These are phyloP conservation scores for Ectropis grisescens DNA, from an alignment of 1,140 invertebrate genomes.

Conservation along the genomic window DNA sequence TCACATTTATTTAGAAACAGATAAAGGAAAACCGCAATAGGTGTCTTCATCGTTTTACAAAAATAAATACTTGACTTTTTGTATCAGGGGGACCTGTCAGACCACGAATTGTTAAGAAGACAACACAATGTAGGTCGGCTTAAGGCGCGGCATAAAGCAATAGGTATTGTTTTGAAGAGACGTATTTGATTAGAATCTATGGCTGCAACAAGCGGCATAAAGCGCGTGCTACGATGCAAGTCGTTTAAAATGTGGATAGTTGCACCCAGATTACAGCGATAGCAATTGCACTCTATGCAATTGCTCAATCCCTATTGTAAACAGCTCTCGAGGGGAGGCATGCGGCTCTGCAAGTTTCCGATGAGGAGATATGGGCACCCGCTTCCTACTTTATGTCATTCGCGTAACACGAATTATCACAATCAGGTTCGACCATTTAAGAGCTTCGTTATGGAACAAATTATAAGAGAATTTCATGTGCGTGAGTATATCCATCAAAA, in stretches of 20 bases:
- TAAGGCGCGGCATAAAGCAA: conserved; percentile 17
- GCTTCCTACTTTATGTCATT: too few relatives aligned
- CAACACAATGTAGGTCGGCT: conserved; percentile 4
- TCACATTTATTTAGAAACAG: conserved; percentile 13
- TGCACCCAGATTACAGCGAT: conserved; percentile 24
- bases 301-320: conserved; percentile 28
- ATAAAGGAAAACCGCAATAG: too few relatives aligned
- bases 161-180: conserved; percentile 18
- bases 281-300: conserved; percentile 25
- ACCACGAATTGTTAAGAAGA: conserved; percentile 1
- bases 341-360: too few relatives aligned
- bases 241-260: conserved; percentile 5
- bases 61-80: too few relatives aligned
- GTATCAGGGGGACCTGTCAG: conserved; percentile 6
- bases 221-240: conserved; percentile 1
- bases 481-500: conserved; percentile 8
- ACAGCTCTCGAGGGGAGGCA: conserved; percentile 14
- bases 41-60: too few relatives aligned
- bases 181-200: conserved; percentile 17
- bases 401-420: too few relatives aligned
- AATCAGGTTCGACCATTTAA: too few relatives aligned
- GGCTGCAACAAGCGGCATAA: conserved; percentile 9
- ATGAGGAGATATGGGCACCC: too few relatives aligned
- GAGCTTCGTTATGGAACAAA: too few relatives aligned
- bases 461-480: too few relatives aligned